Percentiles rank a stretch among this genome's conserved stretches.
Conservation (phyloP, 2,888 invertebrate genomes). For the Drosophila borborema region DNA sequence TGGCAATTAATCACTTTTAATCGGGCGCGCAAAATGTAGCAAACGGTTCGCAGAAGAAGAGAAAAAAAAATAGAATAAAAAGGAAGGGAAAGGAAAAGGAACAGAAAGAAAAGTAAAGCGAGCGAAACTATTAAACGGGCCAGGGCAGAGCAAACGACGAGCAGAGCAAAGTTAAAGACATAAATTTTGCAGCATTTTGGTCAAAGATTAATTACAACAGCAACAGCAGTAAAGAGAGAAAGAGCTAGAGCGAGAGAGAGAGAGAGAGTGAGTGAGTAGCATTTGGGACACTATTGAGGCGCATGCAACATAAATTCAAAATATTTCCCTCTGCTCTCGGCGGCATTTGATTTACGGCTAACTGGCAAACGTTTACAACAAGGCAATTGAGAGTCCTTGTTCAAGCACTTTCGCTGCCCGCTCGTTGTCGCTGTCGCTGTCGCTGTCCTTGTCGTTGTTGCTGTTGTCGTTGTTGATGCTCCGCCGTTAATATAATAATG, state of each 20-base stretch:
- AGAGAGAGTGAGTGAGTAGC: not conserved
- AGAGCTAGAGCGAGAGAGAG: not conserved
- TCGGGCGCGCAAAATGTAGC: conserved; percentile 60
- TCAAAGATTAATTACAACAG: conserved; percentile 81
- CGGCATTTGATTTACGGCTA: conserved; percentile 57
- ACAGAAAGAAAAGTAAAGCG: not conserved
- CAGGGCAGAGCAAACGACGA: conserved; percentile 13
- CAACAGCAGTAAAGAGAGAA: conserved; percentile 35
- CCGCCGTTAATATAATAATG: conserved; percentile 49
- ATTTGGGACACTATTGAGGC: conserved; percentile 51
- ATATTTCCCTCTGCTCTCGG: conserved; percentile 7
- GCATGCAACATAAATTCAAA: conserved; percentile 75
- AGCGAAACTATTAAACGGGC: conserved; percentile 71
- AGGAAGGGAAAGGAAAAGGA: not conserved
- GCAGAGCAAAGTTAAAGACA: conserved; percentile 72
- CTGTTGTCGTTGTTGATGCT: conserved; percentile 23
- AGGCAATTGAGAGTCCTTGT: conserved; percentile 58
- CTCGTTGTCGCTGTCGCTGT: conserved; percentile 14
- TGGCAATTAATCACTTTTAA: conserved; percentile 78
- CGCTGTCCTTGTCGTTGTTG: conserved; percentile 12
- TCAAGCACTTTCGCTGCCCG: not conserved
- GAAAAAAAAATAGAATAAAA: not conserved
- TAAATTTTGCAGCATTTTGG: conserved; percentile 82
- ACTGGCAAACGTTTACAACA: conserved; percentile 56
- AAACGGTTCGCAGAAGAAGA: not conserved